These are phyloP conservation scores for Lathamus discolor DNA, from an alignment of 2,113 vertebrate species.

Conservation along the genomic window DNA sequence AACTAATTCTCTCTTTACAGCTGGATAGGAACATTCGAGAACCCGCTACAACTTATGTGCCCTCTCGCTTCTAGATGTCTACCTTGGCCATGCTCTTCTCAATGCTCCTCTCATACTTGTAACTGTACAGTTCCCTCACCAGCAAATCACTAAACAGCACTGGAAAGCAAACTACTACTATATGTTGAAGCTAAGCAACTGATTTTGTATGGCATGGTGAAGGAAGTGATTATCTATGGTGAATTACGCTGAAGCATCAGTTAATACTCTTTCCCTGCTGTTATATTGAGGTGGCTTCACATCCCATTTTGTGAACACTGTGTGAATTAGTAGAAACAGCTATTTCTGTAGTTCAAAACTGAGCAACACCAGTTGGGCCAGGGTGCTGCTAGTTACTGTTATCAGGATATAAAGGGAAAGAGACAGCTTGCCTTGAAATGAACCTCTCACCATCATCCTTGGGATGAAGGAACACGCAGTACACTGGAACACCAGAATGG, in stretches of 20 bases:
- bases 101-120: neutral
- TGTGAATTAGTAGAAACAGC: neutral
- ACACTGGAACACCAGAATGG: neutral
- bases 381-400: neutral
- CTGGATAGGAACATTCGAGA: neutral
- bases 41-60: neutral
- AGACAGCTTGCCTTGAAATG: neutral
- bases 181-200: neutral
- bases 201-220: neutral
- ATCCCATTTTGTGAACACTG: neutral
- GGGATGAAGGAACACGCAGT: neutral
- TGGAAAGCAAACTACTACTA: neutral
- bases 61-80: neutral
- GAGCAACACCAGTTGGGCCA: neutral
- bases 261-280: neutral
- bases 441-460: neutral
- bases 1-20: constrained; percentile 46
- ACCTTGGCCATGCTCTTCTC: neutral
- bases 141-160: neutral
- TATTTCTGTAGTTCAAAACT: neutral
- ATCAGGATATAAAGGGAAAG: neutral
- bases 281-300: neutral
- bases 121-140: neutral
- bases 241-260: neutral
- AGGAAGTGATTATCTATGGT: neutral